Evolutionary conservation across 2,888 invertebrate genomes (phyloP), one percentile per base, ranked within the genome.

Genomic region (Panzeria rudis): DNA sequence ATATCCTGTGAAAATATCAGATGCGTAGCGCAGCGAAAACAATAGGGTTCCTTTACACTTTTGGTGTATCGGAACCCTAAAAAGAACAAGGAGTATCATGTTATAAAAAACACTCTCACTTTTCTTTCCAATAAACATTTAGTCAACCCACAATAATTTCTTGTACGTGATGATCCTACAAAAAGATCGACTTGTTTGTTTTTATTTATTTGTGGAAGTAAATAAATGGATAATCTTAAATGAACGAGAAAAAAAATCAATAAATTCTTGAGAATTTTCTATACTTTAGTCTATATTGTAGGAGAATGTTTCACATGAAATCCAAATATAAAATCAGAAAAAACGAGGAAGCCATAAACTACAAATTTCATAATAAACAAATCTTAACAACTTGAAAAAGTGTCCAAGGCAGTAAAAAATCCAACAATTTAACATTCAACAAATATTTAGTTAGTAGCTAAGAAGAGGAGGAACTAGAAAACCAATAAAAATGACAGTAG

Each of bases 401-500:
- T n/a, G n/a, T n/a, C n/a, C n/a, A n/a, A n/a, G n/a, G n/a, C n/a
- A n/a, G n/a, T n/a, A n/a, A n/a, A n/a, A n/a, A n/a, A n/a, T n/a
- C n/a, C n/a, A n/a, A n/a, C n/a, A n/a, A n/a, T n/a, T n/a, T n/a
- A n/a, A n/a, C n/a, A n/a, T n/a, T n/a, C n/a, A n/a, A n/a, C n/a
- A n/a, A n/a, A n/a, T n/a, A n/a, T n/a, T n/a, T n/a, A 59, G 54
- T 32, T 64, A 38, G 41, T 54, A 35, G 38, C 35, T 44, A 20
- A 61, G n/a, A 75, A 68, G 61, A 54, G 82, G 64, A 79, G 71
- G 52, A 79, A 61, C 78, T 68, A 64, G 17, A 82, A 86, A 86
- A 80, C 75, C 78, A 86, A 86, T 86, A 87, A 87, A 87, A 87
- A 38, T 87, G 87, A 87, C 86, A 86, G 80, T 64, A 85, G 83